Evolutionary conservation across 2,797 vertebrate genomes (phyloP).

Genomic region (Tympanoctomys barrerae): DNA sequence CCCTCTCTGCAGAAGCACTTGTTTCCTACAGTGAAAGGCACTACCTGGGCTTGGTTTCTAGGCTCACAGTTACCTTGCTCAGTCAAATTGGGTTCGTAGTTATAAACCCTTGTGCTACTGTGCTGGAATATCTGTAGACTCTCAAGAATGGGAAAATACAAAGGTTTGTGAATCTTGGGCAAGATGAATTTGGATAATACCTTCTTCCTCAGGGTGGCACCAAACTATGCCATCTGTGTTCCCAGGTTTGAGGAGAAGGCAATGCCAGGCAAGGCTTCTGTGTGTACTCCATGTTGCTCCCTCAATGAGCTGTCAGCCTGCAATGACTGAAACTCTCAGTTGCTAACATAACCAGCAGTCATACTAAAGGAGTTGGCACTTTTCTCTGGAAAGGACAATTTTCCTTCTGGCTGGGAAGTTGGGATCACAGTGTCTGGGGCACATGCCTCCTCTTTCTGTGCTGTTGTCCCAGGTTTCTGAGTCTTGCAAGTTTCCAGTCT

Average conservation of each 20-base stretch:
- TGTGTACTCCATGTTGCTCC: not conserved
- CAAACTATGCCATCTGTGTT: not conserved
- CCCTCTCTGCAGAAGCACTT: not conserved
- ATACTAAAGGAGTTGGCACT: not conserved
- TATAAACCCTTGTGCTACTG: not conserved
- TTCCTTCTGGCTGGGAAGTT: not conserved
- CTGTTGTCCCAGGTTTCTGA: not conserved
- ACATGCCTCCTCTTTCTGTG: not conserved
- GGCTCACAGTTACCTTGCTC: not conserved
- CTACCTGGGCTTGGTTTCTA: not conserved
- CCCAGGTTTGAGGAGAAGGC: not conserved
- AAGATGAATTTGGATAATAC: not conserved
- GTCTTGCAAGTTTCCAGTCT: not conserved
- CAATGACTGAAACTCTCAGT: not conserved
- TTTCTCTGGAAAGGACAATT: not conserved
- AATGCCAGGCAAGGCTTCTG: no score
- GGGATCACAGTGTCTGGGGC: not conserved
- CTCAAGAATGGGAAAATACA: not conserved
- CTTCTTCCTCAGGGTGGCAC: not conserved
- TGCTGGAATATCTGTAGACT: not conserved
- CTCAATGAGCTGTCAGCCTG: not conserved
- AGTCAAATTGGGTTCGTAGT: not conserved
- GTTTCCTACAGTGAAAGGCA: not conserved
- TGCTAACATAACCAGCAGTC: not conserved
- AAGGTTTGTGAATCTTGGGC: not conserved